Evolutionary conservation across 2,113 vertebrate species (phyloP).

Genomic region (Mormyrus lacerda): DNA sequence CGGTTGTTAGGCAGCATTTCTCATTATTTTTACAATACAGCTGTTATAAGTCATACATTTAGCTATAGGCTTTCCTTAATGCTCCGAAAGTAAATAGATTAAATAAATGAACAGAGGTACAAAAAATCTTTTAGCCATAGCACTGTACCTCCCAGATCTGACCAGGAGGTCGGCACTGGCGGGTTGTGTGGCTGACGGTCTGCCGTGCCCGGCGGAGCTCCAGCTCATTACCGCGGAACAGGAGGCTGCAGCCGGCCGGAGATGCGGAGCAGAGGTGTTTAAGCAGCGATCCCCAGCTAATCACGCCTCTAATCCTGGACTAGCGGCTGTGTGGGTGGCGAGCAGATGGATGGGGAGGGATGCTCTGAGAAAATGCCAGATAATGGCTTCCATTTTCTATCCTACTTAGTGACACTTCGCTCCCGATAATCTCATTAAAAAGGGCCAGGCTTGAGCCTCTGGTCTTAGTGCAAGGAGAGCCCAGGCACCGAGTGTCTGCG

Average conservation of each 20-base stretch:
- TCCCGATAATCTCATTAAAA: conserved; percentile 73
- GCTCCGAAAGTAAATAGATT: neutral
- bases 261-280: conserved; percentile 64
- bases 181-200: neutral
- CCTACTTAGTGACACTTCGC: conserved; percentile 73
- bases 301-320: conserved; percentile 63
- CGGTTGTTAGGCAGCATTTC: neutral
- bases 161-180: neutral
- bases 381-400: conserved; percentile 77
- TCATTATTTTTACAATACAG: neutral
- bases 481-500: conserved; percentile 13
- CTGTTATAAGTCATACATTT: neutral
- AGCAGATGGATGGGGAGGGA: conserved; percentile 61
- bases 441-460: conserved; percentile 41
- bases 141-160: neutral
- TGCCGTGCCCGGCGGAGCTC: conserved; percentile 9
- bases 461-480: conserved; percentile 21
- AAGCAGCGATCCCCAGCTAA: conserved; percentile 63
- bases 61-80: neutral
- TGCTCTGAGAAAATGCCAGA: conserved; percentile 68
- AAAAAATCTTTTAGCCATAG: neutral
- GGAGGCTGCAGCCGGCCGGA: conserved; percentile 24
- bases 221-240: conserved; percentile 21
- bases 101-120: neutral
- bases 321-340: conserved; percentile 64